These are phyloP conservation scores for Morpho achilles DNA, from an alignment of 2,888 invertebrate genomes.

Conservation along the genomic window DNA sequence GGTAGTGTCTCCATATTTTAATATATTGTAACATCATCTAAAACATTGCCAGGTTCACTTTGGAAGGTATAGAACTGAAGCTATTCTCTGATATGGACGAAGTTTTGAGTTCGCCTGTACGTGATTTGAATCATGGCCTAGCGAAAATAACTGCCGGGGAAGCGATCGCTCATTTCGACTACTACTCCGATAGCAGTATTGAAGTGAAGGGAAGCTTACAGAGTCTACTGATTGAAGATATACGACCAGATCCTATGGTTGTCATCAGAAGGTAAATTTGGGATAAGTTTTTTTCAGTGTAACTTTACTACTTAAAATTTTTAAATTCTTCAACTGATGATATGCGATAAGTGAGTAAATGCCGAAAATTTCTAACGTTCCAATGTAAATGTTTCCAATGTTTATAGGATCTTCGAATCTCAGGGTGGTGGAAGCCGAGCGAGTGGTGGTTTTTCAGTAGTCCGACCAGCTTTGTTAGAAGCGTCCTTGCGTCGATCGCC, in stretches of 20 bases:
- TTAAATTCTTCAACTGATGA: not conserved
- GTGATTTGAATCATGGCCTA: constrained; percentile 84
- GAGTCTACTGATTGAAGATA: constrained; percentile 84
- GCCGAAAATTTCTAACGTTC: too few relatives aligned
- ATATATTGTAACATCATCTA: not conserved
- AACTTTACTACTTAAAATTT: not conserved
- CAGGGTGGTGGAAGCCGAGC: constrained; percentile 80
- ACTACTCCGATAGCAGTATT: constrained; percentile 83
- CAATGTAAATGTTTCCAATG: not conserved
- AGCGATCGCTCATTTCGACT: constrained; percentile 80
- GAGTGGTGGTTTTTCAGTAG: constrained; percentile 79
- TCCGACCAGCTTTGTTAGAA: constrained; percentile 86
- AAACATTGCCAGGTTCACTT: constrained; percentile 64
- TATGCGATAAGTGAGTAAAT: too few relatives aligned
- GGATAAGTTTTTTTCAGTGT: not conserved
- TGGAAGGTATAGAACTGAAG: constrained; percentile 85
- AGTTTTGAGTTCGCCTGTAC: constrained; percentile 85
- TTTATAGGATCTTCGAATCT: constrained; percentile 82
- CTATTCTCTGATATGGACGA: constrained; percentile 87
- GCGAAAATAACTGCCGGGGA: constrained; percentile 85
- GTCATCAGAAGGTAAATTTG: constrained; percentile 78
- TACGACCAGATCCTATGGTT: constrained; percentile 82
- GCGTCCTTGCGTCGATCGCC: constrained; percentile 82
- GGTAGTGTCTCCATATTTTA: not conserved
- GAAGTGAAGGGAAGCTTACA: constrained; percentile 85